A percentile compares a stretch with the other conserved stretches of the same genome.
These are phyloP conservation scores for Melinaea menophilus DNA, from an alignment of 2,888 invertebrate species.

Conservation along the genomic window DNA sequence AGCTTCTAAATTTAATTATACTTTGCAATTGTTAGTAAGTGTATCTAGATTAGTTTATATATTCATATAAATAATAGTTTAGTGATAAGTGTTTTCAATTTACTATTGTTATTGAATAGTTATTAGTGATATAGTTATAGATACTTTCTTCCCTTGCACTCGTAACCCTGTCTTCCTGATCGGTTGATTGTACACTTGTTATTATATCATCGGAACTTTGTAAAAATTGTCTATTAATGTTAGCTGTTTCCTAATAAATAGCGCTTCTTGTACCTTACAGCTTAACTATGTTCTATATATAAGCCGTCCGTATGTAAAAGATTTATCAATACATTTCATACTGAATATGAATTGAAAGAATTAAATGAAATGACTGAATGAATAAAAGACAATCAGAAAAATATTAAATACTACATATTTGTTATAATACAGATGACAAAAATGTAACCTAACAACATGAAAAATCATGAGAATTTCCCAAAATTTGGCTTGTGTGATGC, in stretches of 20 bases:
- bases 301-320: not conserved
- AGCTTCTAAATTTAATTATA: too few relatives aligned
- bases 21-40: too few relatives aligned
- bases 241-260: conserved; percentile 5
- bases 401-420: not conserved
- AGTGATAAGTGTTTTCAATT: too few relatives aligned
- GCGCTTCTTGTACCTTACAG: not conserved
- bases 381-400: too few relatives aligned
- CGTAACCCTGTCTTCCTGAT: conserved; percentile 57
- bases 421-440: not conserved
- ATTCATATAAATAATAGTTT: too few relatives aligned
- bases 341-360: too few relatives aligned
- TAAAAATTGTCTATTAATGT: conserved; percentile 15
- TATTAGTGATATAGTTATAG: conserved; percentile 11
- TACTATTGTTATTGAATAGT: conserved; percentile 10
- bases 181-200: conserved; percentile 62
- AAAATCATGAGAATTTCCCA: not conserved
- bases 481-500: not conserved
- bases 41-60: too few relatives aligned
- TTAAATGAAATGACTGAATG: too few relatives aligned
- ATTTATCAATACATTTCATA: too few relatives aligned
- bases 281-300: not conserved
- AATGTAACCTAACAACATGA: too few relatives aligned
- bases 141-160: conserved; percentile 24
- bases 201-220: conserved; percentile 30